Evolutionary conservation across 2,888 invertebrate species (phyloP).

Genomic region (Melieria picta): DNA sequence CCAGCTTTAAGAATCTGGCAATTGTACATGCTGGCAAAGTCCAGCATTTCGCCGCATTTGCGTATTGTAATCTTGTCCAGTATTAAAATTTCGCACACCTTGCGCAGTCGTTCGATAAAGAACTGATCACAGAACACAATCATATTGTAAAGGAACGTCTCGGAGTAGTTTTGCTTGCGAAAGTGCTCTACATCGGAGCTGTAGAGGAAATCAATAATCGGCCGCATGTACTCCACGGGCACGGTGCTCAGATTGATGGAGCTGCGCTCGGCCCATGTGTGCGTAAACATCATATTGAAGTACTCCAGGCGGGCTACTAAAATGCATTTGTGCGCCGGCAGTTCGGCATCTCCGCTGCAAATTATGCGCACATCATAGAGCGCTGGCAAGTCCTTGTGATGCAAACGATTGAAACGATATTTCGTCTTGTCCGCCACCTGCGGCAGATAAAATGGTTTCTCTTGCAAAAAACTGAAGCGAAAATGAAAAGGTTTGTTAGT

Average conservation of each 20-base stretch:
- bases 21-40: conserved; percentile 81
- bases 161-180: conserved; percentile 73
- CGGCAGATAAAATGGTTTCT: conserved; percentile 48
- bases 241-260: conserved; percentile 59
- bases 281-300: conserved; percentile 84
- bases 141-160: conserved; percentile 77
- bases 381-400: conserved; percentile 67
- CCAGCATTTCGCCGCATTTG: conserved; percentile 80
- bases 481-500: not conserved
- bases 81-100: conserved; percentile 77
- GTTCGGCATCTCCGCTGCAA: conserved; percentile 67
- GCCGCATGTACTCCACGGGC: conserved; percentile 67
- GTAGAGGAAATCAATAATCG: conserved; percentile 81
- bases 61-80: conserved; percentile 75
- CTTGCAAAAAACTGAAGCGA: conserved; percentile 42
- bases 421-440: conserved; percentile 44
- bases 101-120: conserved; percentile 76
- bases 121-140: conserved; percentile 84
- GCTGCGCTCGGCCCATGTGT: conserved; percentile 72
- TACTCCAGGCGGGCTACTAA: conserved; percentile 84
- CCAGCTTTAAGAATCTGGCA: conserved; percentile 76
- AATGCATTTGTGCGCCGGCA: conserved; percentile 84
- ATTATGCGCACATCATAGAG: conserved; percentile 73
- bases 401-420: conserved; percentile 64
- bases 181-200: conserved; percentile 73